Evolutionary conservation across 2,888 invertebrate species (phyloP), one percentile per base, ranked within the genome.

Genomic region (Cosmorhoe ocellata): DNA sequence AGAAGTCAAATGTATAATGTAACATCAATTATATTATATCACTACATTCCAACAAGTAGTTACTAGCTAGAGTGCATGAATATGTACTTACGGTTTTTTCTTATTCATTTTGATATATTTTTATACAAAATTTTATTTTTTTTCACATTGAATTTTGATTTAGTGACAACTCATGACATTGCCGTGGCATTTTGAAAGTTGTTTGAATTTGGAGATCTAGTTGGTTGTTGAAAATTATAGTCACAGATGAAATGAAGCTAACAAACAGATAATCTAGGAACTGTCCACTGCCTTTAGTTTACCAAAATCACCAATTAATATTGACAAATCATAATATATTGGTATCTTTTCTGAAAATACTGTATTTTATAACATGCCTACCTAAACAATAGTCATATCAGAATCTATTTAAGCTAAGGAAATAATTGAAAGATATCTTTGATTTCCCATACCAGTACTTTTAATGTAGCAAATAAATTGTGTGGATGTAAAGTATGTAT

Each of bases 51-150:
- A 18, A 33, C 13, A 12, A 12, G 1, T 24, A n/a, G n/a, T n/a
- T n/a, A n/a, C n/a, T n/a, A n/a, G 3, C 12, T 27, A 13, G 7
- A 28, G 11, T 27, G 13, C 8, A 8, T 5, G 12, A 24, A n/a
- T 11, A 3, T 22, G 26, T 26, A 47, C 76, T 74, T 65, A 79
- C 81, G 56, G 47, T 58, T 65, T 75, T 48, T 68, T 76, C 56
- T 64, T 68, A 52, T 56, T 63, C 79, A 77, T 76, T 60, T 66
- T 74, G 41, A 12, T 22, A 51, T 49, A 28, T 38, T 49, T 43
- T 50, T 38, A 32, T 34, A 31, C 39, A 40, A 37, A 48, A 41
- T 13, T 33, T 37, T 37, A 6, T 14, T 36, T 40, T 39, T 32
- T 32, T 13, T 36, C n/a, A 43, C 47, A 18, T 26, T 9, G 0